Base-by-base conservation (phyloP, 2,797 vertebrate species). In the Gymnoscopelus microlampas region DNA sequence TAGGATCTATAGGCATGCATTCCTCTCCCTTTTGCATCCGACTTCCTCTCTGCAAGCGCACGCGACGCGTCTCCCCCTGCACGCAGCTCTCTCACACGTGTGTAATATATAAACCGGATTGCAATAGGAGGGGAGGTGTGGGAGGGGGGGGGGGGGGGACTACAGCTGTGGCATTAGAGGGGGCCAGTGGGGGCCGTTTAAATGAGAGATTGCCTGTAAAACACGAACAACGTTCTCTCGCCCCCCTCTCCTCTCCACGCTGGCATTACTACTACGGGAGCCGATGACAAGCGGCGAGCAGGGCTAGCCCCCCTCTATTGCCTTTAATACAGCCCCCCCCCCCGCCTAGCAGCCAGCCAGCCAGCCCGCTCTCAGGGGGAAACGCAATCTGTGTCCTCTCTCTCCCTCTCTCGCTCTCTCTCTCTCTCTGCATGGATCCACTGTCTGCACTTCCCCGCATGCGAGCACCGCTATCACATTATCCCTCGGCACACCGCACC, bases 311-410 rank as follows among this genome's bases (percentile, higher is more conserved):
- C 19, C 76, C 83, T 85, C 78, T 60, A 85, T 83, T 87, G 90
- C 80, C 83, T 87, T 86, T 87, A 86, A 87, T 84, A 82, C 85
- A 83, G 83, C 5, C 5, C 35, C 39, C 39, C 6, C 39, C 39
- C 8, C 39, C 39, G 7, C 39, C 39, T 6, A 8, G 59, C 10
- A 53, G 51, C 14, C 14, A 53, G 53, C 53, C 10, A n/a, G 50
- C 12, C 3, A 2, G 50, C 26, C 2, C 77, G 26, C 83, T 82
- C 88, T 87, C 84, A 70, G 44, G 88, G 83, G 86, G 85, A 82
- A 85, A 88, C 81, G 87, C 87, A 91, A 90, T 92, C 88, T 87
- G 85, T 83, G 87, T 86, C 87, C 86, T 87, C 79, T 44, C 39
- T 44, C 39, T 9, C 2, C 6, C 35, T 5, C 35, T 5, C 35